Base-by-base conservation (phyloP, 2,113 vertebrate species). In the Eonycteris spelaea region DNA sequence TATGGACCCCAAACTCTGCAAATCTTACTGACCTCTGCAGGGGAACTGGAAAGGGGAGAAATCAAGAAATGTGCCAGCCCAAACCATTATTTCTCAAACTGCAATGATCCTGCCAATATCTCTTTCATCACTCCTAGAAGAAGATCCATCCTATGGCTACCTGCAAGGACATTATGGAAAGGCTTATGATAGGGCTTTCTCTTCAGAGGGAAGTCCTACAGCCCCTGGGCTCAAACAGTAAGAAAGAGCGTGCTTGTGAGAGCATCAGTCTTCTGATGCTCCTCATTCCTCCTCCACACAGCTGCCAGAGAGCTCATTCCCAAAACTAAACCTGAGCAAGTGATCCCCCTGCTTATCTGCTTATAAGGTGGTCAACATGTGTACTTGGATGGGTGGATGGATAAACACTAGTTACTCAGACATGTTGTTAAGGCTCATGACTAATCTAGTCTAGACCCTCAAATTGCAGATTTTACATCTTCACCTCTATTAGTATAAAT, bases 11-110 rank as follows among this genome's bases (percentile, higher is more conserved):
- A 86, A 86, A 53, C 43, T 65, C 68, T 90, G 61, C 28, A 83
- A 71, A 86, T 73, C 59, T 3, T n/a, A 96, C 61, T 16, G 13
- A 63, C 30, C 1, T 33, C 87, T 95, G 82, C n/a, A 93, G 48
- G 75, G 70, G 67, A 68, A 86, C 63, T 93, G 73, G 71, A 92
- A 98, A 94, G 73, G 57, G 61, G 96, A 86, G 73, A 84, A 96
- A 79, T 80, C 14, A 85, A 21, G 75, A 61, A 97, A 67, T 45
- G 59, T 86, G 2, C 10, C 40, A 93, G n/a, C n/a, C 45, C 0
- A 4, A 13, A 1, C 40, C 74, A 89, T 75, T 78, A 70, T 80
- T 92, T 90, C 55, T 96, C 55, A 95, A 85, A 79, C 75, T 45
- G 33, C 10, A 88, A 15, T 15, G 40, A 5, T 67, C n/a, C 28